Percentiles rank a stretch among this genome's conserved stretches.
phyloP scores from a whole-genome alignment of 2,888 invertebrate genomes.

The Euplagia quadripunctaria region DNA sequence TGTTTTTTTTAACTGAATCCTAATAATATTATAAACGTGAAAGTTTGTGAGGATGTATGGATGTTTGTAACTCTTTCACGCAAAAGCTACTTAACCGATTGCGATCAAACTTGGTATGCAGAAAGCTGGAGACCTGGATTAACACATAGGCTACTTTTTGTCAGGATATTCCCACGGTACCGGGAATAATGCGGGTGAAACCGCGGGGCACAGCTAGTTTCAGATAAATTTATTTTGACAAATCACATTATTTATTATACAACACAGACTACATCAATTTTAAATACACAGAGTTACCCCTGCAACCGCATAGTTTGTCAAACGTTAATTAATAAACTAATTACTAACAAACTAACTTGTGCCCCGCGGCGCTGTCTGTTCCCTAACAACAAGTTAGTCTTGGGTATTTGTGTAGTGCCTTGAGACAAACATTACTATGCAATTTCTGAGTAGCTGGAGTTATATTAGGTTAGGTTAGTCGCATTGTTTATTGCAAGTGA shows the following conservation, averaged over 20 bases:
- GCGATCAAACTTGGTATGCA: too few species aligned
- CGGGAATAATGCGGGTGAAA: too few species aligned
- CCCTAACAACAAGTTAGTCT: constrained; percentile 31
- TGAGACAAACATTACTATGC: constrained; percentile 4
- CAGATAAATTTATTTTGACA: not conserved
- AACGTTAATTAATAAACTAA: constrained; percentile 74
- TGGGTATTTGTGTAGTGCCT: constrained; percentile 13
- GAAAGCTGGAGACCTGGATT: too few species aligned
- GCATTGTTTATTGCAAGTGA: too few species aligned
- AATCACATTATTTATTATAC: not conserved
- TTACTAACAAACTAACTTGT: constrained; percentile 53
- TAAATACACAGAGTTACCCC: constrained; percentile 8
- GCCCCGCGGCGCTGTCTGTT: constrained; percentile 52
- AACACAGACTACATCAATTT: not conserved
- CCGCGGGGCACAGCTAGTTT: too few species aligned
- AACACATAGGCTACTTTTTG: too few species aligned
- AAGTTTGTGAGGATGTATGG: too few species aligned
- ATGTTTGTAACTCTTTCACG: too few species aligned
- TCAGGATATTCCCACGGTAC: too few species aligned
- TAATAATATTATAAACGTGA: too few species aligned
- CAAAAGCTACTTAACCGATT: too few species aligned
- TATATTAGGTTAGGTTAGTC: not conserved
- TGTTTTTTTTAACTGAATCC: too few species aligned
- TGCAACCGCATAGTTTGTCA: constrained; percentile 75
- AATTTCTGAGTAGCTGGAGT: constrained; percentile 5